A percentile compares a stretch with the other conserved stretches of the same genome.
phyloP scores from a whole-genome alignment of 2,113 vertebrate genomes.

The Poeciliopsis turrubarensis region DNA sequence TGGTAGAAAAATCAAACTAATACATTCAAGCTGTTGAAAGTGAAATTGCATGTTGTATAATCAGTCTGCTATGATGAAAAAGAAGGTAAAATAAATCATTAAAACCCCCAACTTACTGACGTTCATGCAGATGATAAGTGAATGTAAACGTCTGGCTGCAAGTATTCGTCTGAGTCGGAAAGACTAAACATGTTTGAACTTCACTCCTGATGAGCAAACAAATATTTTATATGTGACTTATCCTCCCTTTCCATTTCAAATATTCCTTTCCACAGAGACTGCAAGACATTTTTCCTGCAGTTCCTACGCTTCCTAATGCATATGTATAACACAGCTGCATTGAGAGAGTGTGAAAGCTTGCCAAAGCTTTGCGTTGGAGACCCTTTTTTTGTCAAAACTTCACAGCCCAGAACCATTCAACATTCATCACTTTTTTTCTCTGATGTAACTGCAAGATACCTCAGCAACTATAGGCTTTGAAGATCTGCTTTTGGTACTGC shows the following conservation, averaged over 20 bases:
- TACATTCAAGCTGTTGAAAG: no score
- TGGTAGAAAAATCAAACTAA: no score
- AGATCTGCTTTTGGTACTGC: conserved; percentile 42
- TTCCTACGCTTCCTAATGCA: conserved; percentile 39
- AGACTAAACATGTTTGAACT: conserved; percentile 22
- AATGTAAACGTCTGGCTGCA: no score
- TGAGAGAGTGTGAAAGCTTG: conserved; percentile 37
- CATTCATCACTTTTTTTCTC: conserved; percentile 58
- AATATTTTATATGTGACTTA: conserved; percentile 51
- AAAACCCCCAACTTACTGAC: no score
- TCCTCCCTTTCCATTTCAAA: conserved; percentile 26
- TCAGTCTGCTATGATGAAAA: no score
- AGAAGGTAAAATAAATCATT: no score
- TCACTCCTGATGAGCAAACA: conserved; percentile 34
- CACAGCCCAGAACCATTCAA: conserved; percentile 63
- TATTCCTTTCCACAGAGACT: conserved; percentile 15
- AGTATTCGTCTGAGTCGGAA: not conserved
- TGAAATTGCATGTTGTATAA: no score
- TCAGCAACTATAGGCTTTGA: conserved; percentile 58
- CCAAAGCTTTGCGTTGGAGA: conserved; percentile 50
- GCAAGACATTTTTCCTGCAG: conserved; percentile 36
- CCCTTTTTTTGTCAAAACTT: conserved; percentile 60
- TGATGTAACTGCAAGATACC: conserved; percentile 60
- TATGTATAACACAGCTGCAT: conserved; percentile 40
- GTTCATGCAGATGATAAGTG: no score